phyloP scores from a whole-genome alignment of 2,888 invertebrate genomes.

The Gastracanthus pulcherrimus region DNA sequence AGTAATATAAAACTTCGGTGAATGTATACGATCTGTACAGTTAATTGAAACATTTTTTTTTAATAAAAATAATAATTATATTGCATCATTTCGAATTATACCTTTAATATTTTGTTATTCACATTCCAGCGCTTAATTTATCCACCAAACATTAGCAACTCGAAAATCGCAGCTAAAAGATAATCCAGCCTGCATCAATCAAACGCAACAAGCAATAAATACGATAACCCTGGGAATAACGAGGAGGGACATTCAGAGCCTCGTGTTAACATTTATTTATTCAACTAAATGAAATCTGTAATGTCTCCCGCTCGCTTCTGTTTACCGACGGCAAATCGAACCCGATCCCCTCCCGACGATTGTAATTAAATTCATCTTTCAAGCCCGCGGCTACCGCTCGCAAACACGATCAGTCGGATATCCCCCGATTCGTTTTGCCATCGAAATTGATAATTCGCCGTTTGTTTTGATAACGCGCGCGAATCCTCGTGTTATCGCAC shows the following conservation, averaged over 20 bases:
- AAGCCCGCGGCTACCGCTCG: background rate
- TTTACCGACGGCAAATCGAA: constrained; percentile 41
- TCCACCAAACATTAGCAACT: no score
- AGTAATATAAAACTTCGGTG: no score
- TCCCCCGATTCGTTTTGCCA: constrained; percentile 17
- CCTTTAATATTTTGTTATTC: no score
- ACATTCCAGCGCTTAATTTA: no score
- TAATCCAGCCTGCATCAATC: background rate
- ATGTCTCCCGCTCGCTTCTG: background rate
- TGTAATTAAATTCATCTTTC: constrained; percentile 27
- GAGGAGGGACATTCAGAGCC: background rate
- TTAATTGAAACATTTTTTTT: no score
- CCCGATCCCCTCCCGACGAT: constrained; percentile 21
- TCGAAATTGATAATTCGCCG: constrained; percentile 52
- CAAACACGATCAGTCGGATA: constrained; percentile 41
- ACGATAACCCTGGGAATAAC: background rate
- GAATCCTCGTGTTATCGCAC: constrained; percentile 3
- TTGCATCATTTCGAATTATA: no score
- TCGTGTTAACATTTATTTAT: constrained; percentile 34
- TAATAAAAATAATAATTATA: no score
- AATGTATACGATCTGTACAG: no score
- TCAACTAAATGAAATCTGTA: constrained; percentile 35
- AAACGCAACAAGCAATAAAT: background rate
- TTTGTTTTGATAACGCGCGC: constrained; percentile 50
- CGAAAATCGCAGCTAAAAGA: no score